These are phyloP conservation scores for Phylloscopus collybita DNA, from an alignment of 2,797 vertebrate species.

Conservation along the genomic window DNA sequence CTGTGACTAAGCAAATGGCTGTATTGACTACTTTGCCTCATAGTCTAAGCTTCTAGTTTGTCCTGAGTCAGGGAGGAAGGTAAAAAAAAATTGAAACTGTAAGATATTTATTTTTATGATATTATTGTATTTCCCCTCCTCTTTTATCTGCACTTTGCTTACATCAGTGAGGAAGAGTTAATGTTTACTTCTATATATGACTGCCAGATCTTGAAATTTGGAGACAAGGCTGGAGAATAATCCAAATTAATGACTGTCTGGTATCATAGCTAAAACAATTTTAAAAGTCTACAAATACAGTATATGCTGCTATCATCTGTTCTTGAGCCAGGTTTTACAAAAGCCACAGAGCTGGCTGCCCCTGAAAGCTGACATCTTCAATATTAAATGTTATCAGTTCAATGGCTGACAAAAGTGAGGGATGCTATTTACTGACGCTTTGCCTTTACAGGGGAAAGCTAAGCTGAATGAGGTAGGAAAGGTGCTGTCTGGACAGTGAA, in stretches of 20 bases:
- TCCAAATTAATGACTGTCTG: neutral
- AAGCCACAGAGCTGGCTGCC: neutral
- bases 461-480: neutral
- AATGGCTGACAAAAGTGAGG: neutral
- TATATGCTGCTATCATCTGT: neutral
- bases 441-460: neutral
- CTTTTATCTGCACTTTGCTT: neutral
- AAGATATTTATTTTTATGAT: neutral
- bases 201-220: neutral
- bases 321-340: neutral
- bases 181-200: neutral
- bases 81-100: neutral
- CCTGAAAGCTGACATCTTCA: neutral
- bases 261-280: neutral
- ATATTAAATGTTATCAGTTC: neutral
- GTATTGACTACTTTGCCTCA: neutral
- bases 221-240: neutral
- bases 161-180: neutral
- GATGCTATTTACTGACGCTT: accelerated
- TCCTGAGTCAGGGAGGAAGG: neutral
- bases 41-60: neutral
- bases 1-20: neutral
- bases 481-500: neutral
- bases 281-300: neutral
- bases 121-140: neutral